phyloP scores from a whole-genome alignment of 2,113 vertebrate genomes.

The Gymnogyps californianus region DNA sequence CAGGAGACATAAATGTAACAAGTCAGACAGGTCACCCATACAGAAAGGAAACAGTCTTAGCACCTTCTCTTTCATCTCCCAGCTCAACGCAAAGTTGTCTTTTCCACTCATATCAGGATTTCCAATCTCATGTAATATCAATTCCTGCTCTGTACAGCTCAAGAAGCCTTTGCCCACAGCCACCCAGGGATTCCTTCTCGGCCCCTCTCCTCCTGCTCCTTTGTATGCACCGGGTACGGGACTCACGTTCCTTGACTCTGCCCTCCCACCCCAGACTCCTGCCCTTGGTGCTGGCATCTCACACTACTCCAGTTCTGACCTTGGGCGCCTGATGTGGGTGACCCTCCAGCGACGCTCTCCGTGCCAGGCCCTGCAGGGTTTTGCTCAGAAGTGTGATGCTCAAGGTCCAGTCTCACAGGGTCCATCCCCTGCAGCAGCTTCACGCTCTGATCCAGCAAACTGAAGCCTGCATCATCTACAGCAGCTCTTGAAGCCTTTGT shows the following conservation, averaged over 20 bases:
- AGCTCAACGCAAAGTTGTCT: background rate
- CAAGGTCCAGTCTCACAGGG: background rate
- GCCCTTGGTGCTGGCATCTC: background rate
- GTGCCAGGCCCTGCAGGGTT: background rate
- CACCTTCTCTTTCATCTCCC: background rate
- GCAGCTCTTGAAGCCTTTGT: background rate
- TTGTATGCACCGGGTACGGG: background rate
- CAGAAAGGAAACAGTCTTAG: background rate
- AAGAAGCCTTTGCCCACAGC: background rate
- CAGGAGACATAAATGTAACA: background rate
- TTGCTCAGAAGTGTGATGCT: background rate
- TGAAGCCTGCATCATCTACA: background rate
- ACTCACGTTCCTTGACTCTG: background rate
- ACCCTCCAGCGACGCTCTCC: fast-evolving
- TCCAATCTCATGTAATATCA: background rate
- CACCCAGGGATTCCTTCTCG: background rate
- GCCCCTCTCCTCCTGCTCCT: background rate
- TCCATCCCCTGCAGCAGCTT: background rate
- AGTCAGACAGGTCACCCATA: background rate
- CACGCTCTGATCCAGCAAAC: background rate
- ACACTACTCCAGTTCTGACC: background rate
- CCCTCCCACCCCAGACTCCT: background rate
- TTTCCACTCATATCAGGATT: background rate
- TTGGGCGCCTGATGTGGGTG: background rate
- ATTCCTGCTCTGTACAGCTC: background rate